Evolutionary conservation across 2,888 invertebrate genomes (phyloP).

Genomic region (Melanchra persicariae): DNA sequence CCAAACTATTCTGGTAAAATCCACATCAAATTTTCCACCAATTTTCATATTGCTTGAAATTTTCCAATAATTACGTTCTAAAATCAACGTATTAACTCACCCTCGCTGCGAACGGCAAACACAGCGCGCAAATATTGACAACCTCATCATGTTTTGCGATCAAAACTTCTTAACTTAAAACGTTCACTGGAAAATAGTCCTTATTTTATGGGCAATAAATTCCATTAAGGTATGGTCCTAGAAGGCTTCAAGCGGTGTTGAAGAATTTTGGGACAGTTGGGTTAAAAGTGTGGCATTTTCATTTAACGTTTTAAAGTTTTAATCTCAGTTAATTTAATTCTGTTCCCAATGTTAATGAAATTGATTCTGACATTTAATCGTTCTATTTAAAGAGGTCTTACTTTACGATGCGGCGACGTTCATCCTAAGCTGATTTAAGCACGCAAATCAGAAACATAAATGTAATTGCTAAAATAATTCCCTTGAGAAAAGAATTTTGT

Average conservation of each 20-base stretch:
- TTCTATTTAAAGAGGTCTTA: neutral
- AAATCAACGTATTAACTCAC: constrained; percentile 62
- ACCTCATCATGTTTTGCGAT: constrained; percentile 60
- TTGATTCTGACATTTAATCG: neutral
- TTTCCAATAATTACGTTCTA: constrained; percentile 63
- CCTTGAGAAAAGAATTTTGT: neutral
- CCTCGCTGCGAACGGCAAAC: constrained; percentile 56
- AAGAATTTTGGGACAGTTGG: constrained; percentile 36
- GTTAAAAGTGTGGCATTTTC: constrained; percentile 11
- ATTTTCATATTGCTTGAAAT: constrained; percentile 56
- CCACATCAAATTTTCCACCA: constrained; percentile 43
- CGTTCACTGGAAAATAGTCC: constrained; percentile 48
- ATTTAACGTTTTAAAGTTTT: constrained; percentile 11
- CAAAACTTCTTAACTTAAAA: constrained; percentile 59
- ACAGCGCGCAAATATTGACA: constrained; percentile 63
- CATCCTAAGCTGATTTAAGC: neutral
- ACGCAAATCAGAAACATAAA: too few species aligned
- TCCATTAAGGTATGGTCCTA: constrained; percentile 1
- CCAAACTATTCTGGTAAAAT: constrained; percentile 3
- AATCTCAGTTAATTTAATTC: neutral
- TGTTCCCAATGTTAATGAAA: neutral
- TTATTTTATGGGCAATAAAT: constrained; percentile 29
- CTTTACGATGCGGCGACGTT: too few species aligned
- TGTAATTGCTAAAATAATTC: too few species aligned
- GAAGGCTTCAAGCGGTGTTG: constrained; percentile 37